phyloP scores from a whole-genome alignment of 1,140 invertebrate genomes.

The Vanessa atalanta region DNA sequence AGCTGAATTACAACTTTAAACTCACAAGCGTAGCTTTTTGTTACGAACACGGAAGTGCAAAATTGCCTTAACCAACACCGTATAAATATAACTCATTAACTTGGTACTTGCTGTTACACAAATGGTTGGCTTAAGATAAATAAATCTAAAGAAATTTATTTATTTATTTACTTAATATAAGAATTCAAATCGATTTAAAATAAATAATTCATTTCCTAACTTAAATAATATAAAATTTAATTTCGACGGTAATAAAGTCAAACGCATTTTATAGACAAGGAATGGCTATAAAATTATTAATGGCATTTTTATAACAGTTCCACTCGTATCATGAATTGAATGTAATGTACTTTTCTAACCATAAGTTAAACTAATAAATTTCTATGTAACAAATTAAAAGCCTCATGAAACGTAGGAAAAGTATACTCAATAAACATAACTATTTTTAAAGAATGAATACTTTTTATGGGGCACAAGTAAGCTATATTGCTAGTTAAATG shows the following conservation, averaged over 20 bases:
- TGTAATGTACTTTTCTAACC: slow-evolving; percentile 9
- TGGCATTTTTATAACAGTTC: background rate
- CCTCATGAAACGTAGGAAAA: too few relatives aligned
- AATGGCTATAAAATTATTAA: slow-evolving; percentile 11
- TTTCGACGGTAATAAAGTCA: background rate
- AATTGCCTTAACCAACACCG: slow-evolving; percentile 45
- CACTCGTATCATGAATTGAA: slow-evolving; percentile 1
- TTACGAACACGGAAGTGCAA: slow-evolving; percentile 56
- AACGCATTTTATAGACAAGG: background rate
- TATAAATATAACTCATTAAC: slow-evolving; percentile 48
- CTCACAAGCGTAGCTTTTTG: slow-evolving; percentile 47
- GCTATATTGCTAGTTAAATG: slow-evolving; percentile 37
- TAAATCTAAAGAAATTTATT: background rate
- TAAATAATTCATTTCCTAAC: background rate
- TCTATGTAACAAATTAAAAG: background rate
- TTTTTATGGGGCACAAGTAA: background rate
- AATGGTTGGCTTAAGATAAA: slow-evolving; percentile 21
- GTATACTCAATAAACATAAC: too few relatives aligned
- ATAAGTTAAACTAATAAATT: background rate
- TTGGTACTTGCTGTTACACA: slow-evolving; percentile 26
- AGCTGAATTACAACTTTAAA: slow-evolving; percentile 48
- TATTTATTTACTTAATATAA: background rate
- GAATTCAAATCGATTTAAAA: background rate
- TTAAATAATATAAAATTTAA: background rate
- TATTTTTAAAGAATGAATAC: too few relatives aligned